A percentile compares a stretch with the other conserved stretches of the same genome.
phyloP scores from a whole-genome alignment of 2,888 invertebrate species.

The Bhutanitis thaidina region DNA sequence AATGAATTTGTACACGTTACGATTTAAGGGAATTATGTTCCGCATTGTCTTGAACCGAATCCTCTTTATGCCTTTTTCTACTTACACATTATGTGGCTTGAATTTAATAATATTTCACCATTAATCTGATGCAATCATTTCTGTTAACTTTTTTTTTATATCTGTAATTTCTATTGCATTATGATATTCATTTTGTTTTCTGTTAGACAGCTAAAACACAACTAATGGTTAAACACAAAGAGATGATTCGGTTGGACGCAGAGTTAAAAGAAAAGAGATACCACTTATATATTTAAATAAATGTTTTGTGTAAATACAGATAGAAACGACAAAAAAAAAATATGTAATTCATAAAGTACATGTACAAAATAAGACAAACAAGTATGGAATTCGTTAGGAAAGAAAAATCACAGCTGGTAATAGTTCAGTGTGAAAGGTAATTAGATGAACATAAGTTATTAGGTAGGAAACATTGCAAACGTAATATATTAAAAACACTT shows the following conservation, averaged over 20 bases:
- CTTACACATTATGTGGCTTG: no score
- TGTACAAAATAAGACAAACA: slow-evolving; percentile 8
- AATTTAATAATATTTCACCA: no score
- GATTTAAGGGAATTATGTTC: not conserved
- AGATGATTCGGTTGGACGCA: not conserved
- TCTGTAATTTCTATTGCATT: no score
- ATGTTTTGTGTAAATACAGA: slow-evolving; percentile 17
- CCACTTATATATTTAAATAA: slow-evolving; percentile 6
- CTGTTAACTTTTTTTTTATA: no score
- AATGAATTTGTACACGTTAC: not conserved
- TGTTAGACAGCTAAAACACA: no score
- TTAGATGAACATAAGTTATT: not conserved
- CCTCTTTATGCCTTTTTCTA: not conserved
- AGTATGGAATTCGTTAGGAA: not conserved
- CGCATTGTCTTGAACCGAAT: not conserved
- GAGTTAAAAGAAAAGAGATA: not conserved
- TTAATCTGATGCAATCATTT: no score
- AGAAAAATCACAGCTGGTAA: not conserved
- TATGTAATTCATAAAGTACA: slow-evolving; percentile 1
- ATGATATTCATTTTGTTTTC: no score
- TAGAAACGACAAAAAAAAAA: not conserved
- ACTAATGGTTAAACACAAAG: no score
- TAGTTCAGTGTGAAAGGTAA: not conserved
- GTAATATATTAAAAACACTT: not conserved
- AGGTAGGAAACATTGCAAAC: not conserved